Conservation (phyloP, 2,113 vertebrate genomes). For the Sorex fumeus region DNA sequence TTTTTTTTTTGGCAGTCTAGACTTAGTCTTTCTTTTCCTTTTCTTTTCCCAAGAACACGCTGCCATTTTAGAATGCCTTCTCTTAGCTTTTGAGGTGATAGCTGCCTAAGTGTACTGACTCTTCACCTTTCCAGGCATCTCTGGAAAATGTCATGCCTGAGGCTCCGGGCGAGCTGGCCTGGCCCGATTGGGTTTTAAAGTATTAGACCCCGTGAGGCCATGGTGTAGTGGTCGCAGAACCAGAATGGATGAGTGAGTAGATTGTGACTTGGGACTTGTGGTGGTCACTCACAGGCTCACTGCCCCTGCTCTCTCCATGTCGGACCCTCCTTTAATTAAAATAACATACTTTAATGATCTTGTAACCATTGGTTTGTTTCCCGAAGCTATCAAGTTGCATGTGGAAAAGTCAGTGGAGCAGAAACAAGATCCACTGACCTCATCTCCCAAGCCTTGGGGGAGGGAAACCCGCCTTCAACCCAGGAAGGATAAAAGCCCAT, state of each 20-base stretch:
- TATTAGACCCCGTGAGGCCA: not conserved
- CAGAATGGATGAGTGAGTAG: not conserved
- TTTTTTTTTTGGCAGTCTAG: slow-evolving; percentile 62
- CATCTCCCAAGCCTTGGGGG: slow-evolving; percentile 32
- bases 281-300: not conserved
- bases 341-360: slow-evolving; percentile 64
- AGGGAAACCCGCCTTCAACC: slow-evolving; percentile 9
- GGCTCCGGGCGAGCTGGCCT: not conserved
- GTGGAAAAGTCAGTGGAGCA: slow-evolving; percentile 69
- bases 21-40: slow-evolving; percentile 19
- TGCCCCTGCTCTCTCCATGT: not conserved
- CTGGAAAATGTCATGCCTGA: slow-evolving; percentile 32
- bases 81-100: slow-evolving; percentile 34
- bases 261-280: not conserved
- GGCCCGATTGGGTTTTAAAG: not conserved
- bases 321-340: slow-evolving; percentile 62
- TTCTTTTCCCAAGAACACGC: slow-evolving; percentile 40
- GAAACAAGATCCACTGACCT: slow-evolving; percentile 66
- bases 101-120: slow-evolving; percentile 3
- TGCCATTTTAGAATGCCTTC: slow-evolving; percentile 44
- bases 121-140: not conserved
- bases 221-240: not conserved
- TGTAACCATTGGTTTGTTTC: slow-evolving; percentile 66
- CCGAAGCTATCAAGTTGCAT: slow-evolving; percentile 64
- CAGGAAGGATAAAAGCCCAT: not conserved